Conservation (phyloP, 2,797 vertebrate species). For the Acestrorhynchus altus region DNA sequence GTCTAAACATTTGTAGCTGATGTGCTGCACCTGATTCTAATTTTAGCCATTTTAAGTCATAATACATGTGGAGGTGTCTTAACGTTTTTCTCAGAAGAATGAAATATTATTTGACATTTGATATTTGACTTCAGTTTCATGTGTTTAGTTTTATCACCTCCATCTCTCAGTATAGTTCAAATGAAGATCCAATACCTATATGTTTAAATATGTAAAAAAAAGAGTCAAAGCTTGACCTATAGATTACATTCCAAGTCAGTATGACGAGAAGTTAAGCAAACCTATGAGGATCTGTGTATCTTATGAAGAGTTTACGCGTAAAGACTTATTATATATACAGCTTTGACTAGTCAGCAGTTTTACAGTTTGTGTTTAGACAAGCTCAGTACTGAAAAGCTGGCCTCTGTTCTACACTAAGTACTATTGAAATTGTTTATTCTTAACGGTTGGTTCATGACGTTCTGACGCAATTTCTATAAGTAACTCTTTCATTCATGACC, state of each 20-base stretch:
- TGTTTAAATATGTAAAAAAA: too few species aligned
- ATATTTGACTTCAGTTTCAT: too few species aligned
- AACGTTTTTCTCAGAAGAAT: too few species aligned
- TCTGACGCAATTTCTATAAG: background rate
- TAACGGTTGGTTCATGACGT: background rate
- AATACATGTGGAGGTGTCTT: too few species aligned
- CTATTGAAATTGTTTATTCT: background rate
- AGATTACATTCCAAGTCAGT: background rate
- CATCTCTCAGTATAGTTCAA: too few species aligned
- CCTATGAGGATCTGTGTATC: background rate
- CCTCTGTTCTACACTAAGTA: too few species aligned
- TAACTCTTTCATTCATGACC: slow-evolving; percentile 4
- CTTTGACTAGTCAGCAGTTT: background rate
- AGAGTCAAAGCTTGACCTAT: background rate
- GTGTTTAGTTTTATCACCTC: too few species aligned
- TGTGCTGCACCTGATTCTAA: too few species aligned
- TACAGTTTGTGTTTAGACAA: background rate
- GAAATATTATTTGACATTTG: too few species aligned
- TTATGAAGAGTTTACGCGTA: background rate
- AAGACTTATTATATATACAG: background rate
- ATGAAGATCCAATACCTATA: too few species aligned
- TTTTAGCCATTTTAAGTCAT: too few species aligned
- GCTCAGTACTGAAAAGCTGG: background rate
- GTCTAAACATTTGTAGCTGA: too few species aligned
- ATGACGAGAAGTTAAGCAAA: background rate